Evolutionary conservation across 2,797 vertebrate species (phyloP), one percentile per base, ranked within the genome.

Genomic region (Sebastes aleutianus): DNA sequence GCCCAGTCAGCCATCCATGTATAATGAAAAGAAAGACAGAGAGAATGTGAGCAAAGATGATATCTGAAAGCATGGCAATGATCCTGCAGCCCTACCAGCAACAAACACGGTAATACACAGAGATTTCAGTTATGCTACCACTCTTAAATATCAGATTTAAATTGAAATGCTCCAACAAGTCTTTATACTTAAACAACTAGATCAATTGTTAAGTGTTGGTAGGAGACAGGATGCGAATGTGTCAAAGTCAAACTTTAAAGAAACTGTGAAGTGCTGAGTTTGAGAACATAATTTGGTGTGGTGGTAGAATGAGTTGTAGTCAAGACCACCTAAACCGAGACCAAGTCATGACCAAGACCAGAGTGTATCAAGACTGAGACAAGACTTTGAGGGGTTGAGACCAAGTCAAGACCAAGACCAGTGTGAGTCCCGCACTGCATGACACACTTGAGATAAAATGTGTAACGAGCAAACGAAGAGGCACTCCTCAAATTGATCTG

Each of bases 1-100:
- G 95, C 95, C 90, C 95, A 96, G 96, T 87, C 88, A 91, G 87
- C 78, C 95, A 95, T 96, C 95, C 96, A 84, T 88, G 80, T 53
- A 69, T 68, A 74, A 86, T 87, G 78, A 80, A 84, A 81, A 81
- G 85, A 90, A 87, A 90, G 85, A 93, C 74, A 93, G 71, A 88
- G 74, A 89, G 65, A 93, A 84, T 85, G 71, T 87, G 71, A 91
- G 82, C 75, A 74, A 89, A 66, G 83, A 78, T 84, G 74, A 81
- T 69, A 76, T 84, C 67, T 76, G 80, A 78, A 82, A 76, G 77
- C 69, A 82, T 85, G 67, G 22, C 16, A 85, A 72, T 82, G 85
- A 85, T 82, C 69, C 63, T 71, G 58, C 74, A 77, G 34, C 63
- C 75, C 31, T 24, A 54, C 43, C 31, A 47, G 24, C 20, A 31